A percentile compares a stretch with the other conserved stretches of the same genome.
Evolutionary conservation across 2,888 invertebrate genomes (phyloP).

Genomic region (Hirudinaria manillensis): DNA sequence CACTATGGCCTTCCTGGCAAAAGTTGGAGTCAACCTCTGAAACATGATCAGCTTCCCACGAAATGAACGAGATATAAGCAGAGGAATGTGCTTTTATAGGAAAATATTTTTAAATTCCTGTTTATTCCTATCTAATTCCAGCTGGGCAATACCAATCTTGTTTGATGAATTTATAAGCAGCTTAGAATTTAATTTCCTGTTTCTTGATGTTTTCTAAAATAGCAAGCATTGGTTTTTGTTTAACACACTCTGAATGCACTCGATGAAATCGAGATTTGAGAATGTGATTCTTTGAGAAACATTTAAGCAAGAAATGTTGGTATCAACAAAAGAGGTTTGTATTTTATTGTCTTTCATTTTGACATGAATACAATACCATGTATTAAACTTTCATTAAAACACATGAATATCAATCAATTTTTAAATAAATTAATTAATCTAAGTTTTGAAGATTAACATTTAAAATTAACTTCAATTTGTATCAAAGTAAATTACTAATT

Average conservation of each 20-base stretch:
- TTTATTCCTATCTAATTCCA: slow-evolving; percentile 4
- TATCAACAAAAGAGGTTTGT: too few species aligned
- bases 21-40: slow-evolving; percentile 13
- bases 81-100: not conserved
- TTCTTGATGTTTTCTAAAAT: not conserved
- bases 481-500: too few species aligned
- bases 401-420: too few species aligned
- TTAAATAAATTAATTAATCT: too few species aligned
- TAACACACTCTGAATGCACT: not conserved
- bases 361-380: too few species aligned
- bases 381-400: too few species aligned
- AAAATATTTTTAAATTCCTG: not conserved
- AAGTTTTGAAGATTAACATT: too few species aligned
- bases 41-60: not conserved
- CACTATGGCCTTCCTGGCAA: slow-evolving; percentile 14
- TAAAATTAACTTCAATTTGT: too few species aligned
- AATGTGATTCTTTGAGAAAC: not conserved
- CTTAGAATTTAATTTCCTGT: not conserved
- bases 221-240: not conserved
- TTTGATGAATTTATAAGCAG: not conserved
- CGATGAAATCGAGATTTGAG: not conserved
- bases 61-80: not conserved
- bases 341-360: too few species aligned
- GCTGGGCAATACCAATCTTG: not conserved
- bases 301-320: not conserved